Base-by-base conservation (phyloP, 2,113 vertebrate species). In the Eublepharis macularius region DNA sequence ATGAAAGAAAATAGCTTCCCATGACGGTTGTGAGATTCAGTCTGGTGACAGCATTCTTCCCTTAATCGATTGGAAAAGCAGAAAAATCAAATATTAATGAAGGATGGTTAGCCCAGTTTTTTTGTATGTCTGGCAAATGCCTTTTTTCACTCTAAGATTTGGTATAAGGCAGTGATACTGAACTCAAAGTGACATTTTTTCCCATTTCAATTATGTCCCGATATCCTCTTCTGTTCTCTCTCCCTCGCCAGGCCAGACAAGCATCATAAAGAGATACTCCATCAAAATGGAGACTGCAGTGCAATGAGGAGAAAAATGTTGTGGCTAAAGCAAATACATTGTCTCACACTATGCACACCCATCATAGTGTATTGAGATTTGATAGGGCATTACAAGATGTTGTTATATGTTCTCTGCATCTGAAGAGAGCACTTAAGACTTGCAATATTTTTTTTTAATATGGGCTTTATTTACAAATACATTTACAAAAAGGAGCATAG, bases 181-280 rank as follows among this genome's bases (percentile, higher is more conserved):
- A 90, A 89, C 76, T 90, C 83, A 47, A 91, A 77, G 87, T 87
- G 89, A 70, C 84, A 91, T 87, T 91, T 93, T 85, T 92, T n/a
- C n/a, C n/a, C 76, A 89, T 91, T 92, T 88, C 82, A 88, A 78
- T 92, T 90, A 91, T 89, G 82, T 94, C 78, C 80, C 82, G 19
- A 86, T 81, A 43, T 87, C 80, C 54, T 72, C 70, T 90, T 87
- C n/a, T 45, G 68, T 80, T 79, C 78, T 80, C 63, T 87, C 65
- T 83, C 36, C 47, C 60, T 29, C 89, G 85, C 87, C 82, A 87
- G 75, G 84, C 87, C 86, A 83, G 63, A 12, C 60, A 70, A 70
- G 65, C 41, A 76, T 88, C 81, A 85, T 90, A 90, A 89, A 90
- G 86, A 93, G 85, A 91, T 80, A 90, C 57, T 85, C 45, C 54